Evolutionary conservation across 2,888 invertebrate species (phyloP), one percentile per base, ranked within the genome.

Genomic region (Agrenia bidenticulata): DNA sequence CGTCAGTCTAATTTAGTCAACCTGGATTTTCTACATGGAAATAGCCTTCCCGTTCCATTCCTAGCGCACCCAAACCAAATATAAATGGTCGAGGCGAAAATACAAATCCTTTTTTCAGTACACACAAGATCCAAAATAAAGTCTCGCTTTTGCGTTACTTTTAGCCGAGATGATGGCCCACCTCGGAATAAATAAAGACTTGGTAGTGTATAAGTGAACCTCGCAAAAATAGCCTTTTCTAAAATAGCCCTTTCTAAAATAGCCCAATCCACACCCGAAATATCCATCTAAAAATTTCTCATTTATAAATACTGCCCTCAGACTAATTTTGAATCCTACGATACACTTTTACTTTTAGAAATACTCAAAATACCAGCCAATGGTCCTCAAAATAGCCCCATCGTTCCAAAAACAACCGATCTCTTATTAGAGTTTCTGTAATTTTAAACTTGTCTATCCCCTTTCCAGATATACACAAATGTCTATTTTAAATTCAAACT

Each of bases 221-320:
- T 69, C 59, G 69, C 69, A 66, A 69, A 69, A 69, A 69, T 69
- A 69, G 57, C 69, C 66, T 53, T 56, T 67, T 63, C 67, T 51
- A 66, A 69, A 69, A 66, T 69, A 69, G 66, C n/a, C 50, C 27
- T 5, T 26, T 24, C 24, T 11, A 23, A n/a, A 69, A 66, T 69
- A 69, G 66, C n/a, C 50, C 27, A 13, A 42, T 24, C 24, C n/a
- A 23, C n/a, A 49, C 66, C 63, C 55, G 37, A 69, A 69, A 63
- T 66, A 69, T 58, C 19, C 57, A 23, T 54, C 54, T 39, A 51
- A 68, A 64, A 55, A 61, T 61, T 60, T 4, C 54, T n/a, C 19
- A 56, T 61, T 65, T 61, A 64, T 37, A 61, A 64, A 64, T 64
- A 60, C 27, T 53, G 21, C 15, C 39, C 61, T 42, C 45, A 45